These are phyloP conservation scores for Scaptomyza hsui DNA, from an alignment of 1,140 invertebrate species.

Conservation along the genomic window DNA sequence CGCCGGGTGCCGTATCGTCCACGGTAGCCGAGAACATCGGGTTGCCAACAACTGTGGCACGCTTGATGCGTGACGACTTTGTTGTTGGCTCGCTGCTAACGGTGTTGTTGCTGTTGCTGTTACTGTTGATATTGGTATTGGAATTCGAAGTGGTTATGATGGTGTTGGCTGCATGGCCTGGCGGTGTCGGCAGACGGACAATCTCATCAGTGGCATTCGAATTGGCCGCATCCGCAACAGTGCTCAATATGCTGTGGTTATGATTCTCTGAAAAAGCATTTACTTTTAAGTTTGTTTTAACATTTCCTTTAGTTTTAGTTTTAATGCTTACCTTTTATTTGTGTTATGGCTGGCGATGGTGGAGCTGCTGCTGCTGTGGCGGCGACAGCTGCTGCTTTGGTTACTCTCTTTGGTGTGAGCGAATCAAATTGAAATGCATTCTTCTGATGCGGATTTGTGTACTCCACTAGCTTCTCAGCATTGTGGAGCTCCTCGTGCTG, in stretches of 20 bases:
- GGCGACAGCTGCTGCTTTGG: constrained; percentile 51
- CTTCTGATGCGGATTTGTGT: constrained; percentile 78
- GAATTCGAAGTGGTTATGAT: constrained; percentile 40
- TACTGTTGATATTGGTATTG: constrained; percentile 41
- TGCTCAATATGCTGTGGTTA: constrained; percentile 68
- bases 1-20: constrained; percentile 84
- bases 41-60: constrained; percentile 93
- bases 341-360: constrained; percentile 34
- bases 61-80: constrained; percentile 86
- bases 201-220: constrained; percentile 72
- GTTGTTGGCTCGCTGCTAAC: constrained; percentile 84
- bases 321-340: constrained; percentile 29
- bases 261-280: constrained; percentile 26
- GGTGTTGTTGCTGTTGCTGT: constrained; percentile 18
- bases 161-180: constrained; percentile 31
- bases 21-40: constrained; percentile 90
- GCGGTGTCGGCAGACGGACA: constrained; percentile 58
- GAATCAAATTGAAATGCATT: constrained; percentile 83
- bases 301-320: no score
- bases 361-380: constrained; percentile 9
- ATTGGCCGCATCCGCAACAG: constrained; percentile 66
- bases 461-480: constrained; percentile 82
- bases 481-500: constrained; percentile 78
- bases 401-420: constrained; percentile 81
- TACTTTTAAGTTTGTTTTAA: no score